phyloP scores from a whole-genome alignment of 2,888 invertebrate species.

The Lasioglossum lativentre region DNA sequence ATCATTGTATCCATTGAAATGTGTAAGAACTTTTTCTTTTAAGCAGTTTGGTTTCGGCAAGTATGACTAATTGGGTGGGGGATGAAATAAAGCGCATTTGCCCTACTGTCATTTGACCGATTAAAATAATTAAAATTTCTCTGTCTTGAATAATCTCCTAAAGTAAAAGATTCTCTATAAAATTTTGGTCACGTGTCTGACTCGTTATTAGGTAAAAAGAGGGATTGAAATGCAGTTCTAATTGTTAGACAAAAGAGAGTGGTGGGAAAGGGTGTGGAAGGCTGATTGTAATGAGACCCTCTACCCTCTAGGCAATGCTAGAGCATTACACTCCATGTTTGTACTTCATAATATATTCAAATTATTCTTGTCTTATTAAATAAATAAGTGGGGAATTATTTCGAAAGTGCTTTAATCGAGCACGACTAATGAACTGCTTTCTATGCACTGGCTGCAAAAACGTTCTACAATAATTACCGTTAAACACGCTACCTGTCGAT shows the following conservation, averaged over 20 bases:
- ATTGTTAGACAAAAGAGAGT: no score
- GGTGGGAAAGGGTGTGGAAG: no score
- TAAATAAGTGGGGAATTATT: background rate
- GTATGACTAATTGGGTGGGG: no score
- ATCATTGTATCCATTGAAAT: no score
- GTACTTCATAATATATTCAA: background rate
- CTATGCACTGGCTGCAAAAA: background rate
- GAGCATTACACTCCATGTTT: background rate
- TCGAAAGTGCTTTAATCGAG: conserved; percentile 8
- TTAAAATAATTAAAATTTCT: background rate
- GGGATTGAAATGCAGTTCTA: no score
- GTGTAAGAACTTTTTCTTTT: no score
- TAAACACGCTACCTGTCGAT: background rate
- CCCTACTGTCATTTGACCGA: no score
- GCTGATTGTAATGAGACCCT: no score
- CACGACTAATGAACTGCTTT: conserved; percentile 12
- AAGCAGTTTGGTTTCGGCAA: no score
- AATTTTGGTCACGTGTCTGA: no score
- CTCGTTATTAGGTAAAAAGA: no score
- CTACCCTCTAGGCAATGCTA: background rate
- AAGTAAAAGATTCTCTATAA: no score
- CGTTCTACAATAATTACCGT: background rate
- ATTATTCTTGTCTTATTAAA: background rate
- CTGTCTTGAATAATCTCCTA: background rate
- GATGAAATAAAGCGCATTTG: background rate